Evolutionary conservation across 2,888 invertebrate species (phyloP).

Genomic region (Cantharis rustica): DNA sequence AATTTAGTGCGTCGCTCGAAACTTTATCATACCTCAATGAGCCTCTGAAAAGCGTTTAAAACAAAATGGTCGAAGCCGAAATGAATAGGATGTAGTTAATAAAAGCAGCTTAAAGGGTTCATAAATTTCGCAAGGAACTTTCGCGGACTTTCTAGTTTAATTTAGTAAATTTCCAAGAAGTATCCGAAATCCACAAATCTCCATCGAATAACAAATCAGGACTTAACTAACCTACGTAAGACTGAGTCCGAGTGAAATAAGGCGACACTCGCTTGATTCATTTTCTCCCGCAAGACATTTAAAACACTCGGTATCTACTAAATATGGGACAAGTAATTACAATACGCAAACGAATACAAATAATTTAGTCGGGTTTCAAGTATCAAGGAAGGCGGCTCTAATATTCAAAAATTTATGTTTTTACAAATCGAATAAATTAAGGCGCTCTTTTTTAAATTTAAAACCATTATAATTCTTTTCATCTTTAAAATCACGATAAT

Average conservation of each 20-base stretch:
- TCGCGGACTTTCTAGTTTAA: conserved; percentile 19
- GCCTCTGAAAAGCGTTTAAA: background rate
- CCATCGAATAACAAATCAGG: conserved; percentile 28
- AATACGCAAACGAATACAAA: conserved; percentile 26
- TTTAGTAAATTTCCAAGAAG: conserved; percentile 25
- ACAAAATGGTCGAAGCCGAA: conserved; percentile 1
- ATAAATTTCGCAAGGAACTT: conserved; percentile 14
- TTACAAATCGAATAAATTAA: background rate
- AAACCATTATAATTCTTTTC: conserved; percentile 1
- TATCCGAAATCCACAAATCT: conserved; percentile 28
- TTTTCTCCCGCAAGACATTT: conserved; percentile 49
- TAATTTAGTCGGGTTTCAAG: background rate
- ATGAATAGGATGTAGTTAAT: conserved; percentile 22
- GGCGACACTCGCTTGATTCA: conserved; percentile 50
- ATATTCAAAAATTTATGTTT: background rate
- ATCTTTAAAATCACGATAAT: background rate
- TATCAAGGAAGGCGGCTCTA: background rate
- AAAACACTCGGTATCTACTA: conserved; percentile 53
- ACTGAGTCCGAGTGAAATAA: conserved; percentile 50
- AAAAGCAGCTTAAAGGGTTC: conserved; percentile 15
- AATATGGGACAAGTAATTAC: conserved; percentile 54
- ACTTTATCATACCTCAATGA: background rate
- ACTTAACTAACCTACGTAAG: conserved; percentile 39
- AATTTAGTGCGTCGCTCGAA: background rate
- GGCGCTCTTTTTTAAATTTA: background rate